Percentiles rank a stretch among this genome's conserved stretches.
Evolutionary conservation across 35 echinoderm and acorn worm species (phyloP).

Genomic region (Strongylocentrotus purpuratus): DNA sequence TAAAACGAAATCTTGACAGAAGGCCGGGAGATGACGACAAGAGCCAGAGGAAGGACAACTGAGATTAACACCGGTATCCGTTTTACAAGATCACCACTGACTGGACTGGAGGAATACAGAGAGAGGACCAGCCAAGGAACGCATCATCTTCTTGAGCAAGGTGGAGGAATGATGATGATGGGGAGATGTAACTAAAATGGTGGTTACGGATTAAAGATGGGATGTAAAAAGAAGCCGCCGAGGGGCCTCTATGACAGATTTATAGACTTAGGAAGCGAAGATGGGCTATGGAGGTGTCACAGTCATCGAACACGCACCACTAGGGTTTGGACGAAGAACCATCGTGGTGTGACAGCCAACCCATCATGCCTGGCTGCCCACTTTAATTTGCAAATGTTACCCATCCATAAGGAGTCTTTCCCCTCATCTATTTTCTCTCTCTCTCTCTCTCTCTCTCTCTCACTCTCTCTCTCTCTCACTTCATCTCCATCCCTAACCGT

Average conservation of each 20-base stretch:
- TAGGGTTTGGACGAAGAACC: conserved; percentile 17
- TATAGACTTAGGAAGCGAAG: background rate
- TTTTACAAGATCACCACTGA: background rate
- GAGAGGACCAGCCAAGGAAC: background rate
- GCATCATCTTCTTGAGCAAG: background rate
- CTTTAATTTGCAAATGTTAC: conserved; percentile 50
- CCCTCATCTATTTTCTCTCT: background rate
- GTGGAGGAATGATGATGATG: background rate
- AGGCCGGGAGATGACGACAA: background rate
- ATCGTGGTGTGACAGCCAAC: conserved; percentile 31
- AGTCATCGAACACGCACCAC: conserved; percentile 31
- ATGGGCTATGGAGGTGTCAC: conserved; percentile 6
- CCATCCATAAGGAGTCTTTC: conserved; percentile 12
- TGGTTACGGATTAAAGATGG: background rate
- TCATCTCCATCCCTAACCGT: background rate
- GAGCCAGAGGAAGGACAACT: conserved; percentile 3
- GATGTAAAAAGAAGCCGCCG: background rate
- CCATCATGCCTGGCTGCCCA: background rate
- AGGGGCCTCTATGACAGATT: conserved; percentile 35
- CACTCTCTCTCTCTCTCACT: background rate
- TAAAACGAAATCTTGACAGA: background rate
- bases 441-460: background rate
- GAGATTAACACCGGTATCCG: background rate
- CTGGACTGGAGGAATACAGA: background rate
- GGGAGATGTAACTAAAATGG: background rate